Base-by-base conservation (phyloP, 2,113 vertebrate genomes). In the Cyanoderma ruficeps region DNA sequence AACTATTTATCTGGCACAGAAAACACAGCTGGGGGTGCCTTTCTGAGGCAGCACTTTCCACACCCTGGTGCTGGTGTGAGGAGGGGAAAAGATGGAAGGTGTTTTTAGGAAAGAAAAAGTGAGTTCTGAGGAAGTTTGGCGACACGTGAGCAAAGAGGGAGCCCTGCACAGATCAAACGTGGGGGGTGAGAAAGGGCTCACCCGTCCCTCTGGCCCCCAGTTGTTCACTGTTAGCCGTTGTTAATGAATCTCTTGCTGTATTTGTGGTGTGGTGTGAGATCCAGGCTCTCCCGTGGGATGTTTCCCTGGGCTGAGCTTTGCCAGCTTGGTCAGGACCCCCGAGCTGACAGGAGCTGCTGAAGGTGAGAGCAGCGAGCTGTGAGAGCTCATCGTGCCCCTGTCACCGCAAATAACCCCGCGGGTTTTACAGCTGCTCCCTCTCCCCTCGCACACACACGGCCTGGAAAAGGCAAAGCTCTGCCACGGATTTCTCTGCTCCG, bases 211-310 rank as follows among this genome's bases (percentile, higher is more conserved):
- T 47, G 31, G 33, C 57, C 67, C 71, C 83, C 41, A 6, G 69
- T 4, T 39, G 16, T 33, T 90, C 8, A 47, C 25, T 68, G 41
- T 21, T 20, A 13, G 31, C 30, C 31, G 52, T 55, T 19, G 52
- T 20, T 55, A 55, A 55, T 55, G 31, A 55, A 20, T 11, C 39
- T 50, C 47, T n/a, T 7, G 0, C 15, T 39, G 56, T 9, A 6
- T 15, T 64, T 64, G 33, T 20, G 22, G 11, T 9, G 15, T n/a
- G 37, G 28, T 22, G 3, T 17, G 47, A 60, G 60, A 49, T 27
- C 28, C 28, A 3, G 3, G 13, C n/a, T 23, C 17, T 83, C 4
- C 15, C 0, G 0, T 11, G 76, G 47, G 72, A 6, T 53, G 21
- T 33, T 82, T 47, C 18, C 39, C 64, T 17, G 56, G 23, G 50